Conservation (phyloP, 2,113 vertebrate species). For the Peromyscus polionotus region DNA sequence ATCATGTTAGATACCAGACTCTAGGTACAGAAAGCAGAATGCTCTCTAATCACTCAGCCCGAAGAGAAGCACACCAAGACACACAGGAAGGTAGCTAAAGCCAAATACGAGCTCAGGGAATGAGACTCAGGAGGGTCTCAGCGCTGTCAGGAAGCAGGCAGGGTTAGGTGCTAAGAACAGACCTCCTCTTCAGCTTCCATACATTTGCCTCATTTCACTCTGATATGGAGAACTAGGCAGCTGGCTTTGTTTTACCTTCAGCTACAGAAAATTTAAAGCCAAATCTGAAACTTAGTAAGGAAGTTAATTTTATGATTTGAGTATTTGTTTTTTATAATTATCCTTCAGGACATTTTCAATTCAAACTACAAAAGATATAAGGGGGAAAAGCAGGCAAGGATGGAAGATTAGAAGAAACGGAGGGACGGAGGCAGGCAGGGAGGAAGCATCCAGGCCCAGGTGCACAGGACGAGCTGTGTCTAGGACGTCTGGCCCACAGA, state of each 20-base stretch:
- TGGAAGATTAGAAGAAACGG: neutral
- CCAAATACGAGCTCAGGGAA: neutral
- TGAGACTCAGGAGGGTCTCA: neutral
- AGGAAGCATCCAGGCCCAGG: fast-evolving
- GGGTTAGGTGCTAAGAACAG: neutral
- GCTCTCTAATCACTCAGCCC: neutral
- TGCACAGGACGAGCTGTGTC: fast-evolving
- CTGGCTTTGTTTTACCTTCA: slow-evolving; percentile 17
- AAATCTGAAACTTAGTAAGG: slow-evolving; percentile 36
- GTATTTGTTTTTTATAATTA: slow-evolving; percentile 7
- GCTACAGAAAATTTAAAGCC: slow-evolving; percentile 30
- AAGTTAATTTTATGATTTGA: slow-evolving; percentile 17
- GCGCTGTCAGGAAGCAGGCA: neutral
- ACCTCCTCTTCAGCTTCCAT: neutral
- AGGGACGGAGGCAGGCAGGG: neutral
- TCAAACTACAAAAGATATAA: neutral
- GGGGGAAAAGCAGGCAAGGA: neutral
- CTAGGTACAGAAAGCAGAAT: neutral
- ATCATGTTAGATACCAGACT: neutral
- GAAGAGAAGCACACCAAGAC: neutral
- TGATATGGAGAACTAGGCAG: neutral
- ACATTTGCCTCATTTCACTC: neutral
- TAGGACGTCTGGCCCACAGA: neutral
- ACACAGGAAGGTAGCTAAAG: neutral
- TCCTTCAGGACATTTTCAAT: neutral